Conservation (phyloP, 37 sponge, comb jelly and placozoan genomes). For the Ianthella basta region DNA sequence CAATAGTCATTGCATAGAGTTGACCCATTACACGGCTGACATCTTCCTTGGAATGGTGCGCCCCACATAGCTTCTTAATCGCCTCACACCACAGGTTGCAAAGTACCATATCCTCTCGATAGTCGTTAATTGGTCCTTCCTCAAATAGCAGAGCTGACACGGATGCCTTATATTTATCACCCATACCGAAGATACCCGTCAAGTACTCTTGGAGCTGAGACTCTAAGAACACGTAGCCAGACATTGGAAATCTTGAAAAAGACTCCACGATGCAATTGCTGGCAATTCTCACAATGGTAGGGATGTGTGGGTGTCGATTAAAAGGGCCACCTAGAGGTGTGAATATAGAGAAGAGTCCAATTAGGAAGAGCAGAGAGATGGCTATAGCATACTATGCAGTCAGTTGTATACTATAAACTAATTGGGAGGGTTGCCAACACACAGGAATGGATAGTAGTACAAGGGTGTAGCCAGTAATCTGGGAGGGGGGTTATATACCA, state of each 20-base stretch:
- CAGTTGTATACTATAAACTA: too few species aligned
- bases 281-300: not conserved
- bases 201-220: not conserved
- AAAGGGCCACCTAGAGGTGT: too few species aligned
- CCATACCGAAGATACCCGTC: not conserved
- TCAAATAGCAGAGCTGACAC: slow-evolving; percentile 49
- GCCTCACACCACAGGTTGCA: not conserved
- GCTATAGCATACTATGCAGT: too few species aligned
- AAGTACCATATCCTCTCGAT: slow-evolving; percentile 48
- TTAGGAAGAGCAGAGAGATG: too few species aligned
- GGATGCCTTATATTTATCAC: not conserved
- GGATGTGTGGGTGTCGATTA: not conserved
- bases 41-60: not conserved
- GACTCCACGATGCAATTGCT: not conserved
- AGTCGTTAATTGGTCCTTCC: slow-evolving; percentile 66
- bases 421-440: too few species aligned
- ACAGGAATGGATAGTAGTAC: too few species aligned
- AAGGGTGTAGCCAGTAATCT: too few species aligned
- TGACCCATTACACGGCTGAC: not conserved
- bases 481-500: too few species aligned
- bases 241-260: not conserved
- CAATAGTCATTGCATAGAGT: too few species aligned
- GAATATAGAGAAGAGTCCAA: too few species aligned
- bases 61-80: not conserved
- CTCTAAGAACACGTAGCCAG: not conserved